Evolutionary conservation across 2,113 vertebrate genomes (phyloP).

Genomic region (Esox niger): DNA sequence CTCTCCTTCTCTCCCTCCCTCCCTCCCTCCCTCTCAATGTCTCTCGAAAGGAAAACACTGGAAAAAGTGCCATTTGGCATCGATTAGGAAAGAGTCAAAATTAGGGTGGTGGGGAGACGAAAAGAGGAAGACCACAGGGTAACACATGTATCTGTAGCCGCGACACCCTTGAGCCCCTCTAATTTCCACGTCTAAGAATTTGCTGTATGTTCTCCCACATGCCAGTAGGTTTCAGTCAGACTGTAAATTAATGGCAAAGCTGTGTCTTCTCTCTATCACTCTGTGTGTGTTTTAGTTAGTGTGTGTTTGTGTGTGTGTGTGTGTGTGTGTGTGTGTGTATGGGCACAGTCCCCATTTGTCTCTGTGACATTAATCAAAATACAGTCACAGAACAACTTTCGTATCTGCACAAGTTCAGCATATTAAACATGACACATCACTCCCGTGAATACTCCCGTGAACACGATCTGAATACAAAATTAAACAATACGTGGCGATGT

Average conservation of each 20-base stretch:
- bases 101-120: conserved; percentile 37
- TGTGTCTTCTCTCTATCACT: too few species aligned
- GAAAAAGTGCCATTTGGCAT: conserved; percentile 65
- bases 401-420: conserved; percentile 12
- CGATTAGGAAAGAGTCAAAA: conserved; percentile 68
- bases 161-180: conserved; percentile 59
- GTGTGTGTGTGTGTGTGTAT: conserved; percentile 40
- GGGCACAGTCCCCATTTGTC: conserved; percentile 59
- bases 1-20: neutral
- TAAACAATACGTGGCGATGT: too few species aligned
- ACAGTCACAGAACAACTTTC: conserved; percentile 35
- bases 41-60: conserved; percentile 21
- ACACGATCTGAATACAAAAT: too few species aligned
- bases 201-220: conserved; percentile 64
- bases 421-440: too few species aligned
- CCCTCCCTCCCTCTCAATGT: neutral
- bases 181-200: conserved; percentile 77
- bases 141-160: conserved; percentile 66
- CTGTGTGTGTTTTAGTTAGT: too few species aligned
- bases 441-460: too few species aligned
- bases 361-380: conserved; percentile 67
- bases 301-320: too few species aligned
- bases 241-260: conserved; percentile 56
- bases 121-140: conserved; percentile 60
- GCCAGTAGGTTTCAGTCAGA: conserved; percentile 69